Evolutionary conservation across 2,113 vertebrate species (phyloP).

Genomic region (Spheniscus mendiculus): DNA sequence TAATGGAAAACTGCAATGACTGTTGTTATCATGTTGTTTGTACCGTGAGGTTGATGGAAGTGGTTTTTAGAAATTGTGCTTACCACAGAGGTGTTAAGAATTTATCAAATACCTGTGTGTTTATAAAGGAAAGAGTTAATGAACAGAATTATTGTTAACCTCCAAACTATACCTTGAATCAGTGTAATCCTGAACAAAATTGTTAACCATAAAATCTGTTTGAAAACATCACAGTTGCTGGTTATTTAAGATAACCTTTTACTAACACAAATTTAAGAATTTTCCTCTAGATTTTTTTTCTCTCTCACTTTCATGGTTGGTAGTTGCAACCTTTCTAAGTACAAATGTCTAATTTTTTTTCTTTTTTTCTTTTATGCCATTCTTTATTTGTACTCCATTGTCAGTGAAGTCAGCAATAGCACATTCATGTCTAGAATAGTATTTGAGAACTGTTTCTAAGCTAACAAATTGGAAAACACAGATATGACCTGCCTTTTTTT

Average conservation of each 20-base stretch:
- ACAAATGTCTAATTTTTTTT: not conserved
- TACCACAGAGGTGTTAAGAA: not conserved
- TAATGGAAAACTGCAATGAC: not conserved
- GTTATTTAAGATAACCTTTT: not conserved
- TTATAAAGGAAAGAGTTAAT: not conserved
- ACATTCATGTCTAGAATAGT: not conserved
- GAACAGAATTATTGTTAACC: not conserved
- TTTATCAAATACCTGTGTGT: not conserved
- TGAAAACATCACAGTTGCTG: not conserved
- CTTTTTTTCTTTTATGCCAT: not conserved
- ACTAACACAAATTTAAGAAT: not conserved
- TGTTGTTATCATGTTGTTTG: not conserved
- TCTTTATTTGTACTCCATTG: not conserved
- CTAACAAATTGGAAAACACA: not conserved
- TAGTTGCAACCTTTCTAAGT: not conserved
- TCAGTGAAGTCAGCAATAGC: not conserved
- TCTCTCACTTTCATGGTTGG: not conserved
- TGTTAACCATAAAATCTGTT: not conserved
- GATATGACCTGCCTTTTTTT: not conserved
- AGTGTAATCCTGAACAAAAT: not conserved
- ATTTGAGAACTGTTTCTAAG: not conserved
- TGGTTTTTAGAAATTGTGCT: not conserved
- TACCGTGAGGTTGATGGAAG: not conserved
- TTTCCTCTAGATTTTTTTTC: not conserved
- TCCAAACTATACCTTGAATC: not conserved